Conservation (phyloP, 2,888 invertebrate species). For the Drosophila meridiana region DNA sequence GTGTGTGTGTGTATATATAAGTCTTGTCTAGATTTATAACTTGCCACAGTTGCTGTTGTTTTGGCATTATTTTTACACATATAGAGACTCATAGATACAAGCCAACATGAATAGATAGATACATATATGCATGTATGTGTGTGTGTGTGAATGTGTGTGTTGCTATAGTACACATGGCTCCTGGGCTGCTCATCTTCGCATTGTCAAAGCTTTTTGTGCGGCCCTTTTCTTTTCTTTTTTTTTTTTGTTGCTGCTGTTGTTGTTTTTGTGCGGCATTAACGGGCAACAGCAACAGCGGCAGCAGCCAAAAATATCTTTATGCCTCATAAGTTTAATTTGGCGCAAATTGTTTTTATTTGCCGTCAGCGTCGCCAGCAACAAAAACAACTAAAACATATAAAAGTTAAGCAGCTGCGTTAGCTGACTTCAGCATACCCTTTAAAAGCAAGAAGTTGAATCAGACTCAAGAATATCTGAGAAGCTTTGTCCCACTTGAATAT, state of each 20-base stretch:
- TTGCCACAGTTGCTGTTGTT: slow-evolving; percentile 68
- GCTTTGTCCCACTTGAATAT: too few relatives aligned
- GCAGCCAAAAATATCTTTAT: slow-evolving; percentile 80
- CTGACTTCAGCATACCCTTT: slow-evolving; percentile 32
- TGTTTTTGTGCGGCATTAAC: slow-evolving; percentile 67
- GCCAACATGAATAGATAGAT: slow-evolving; percentile 20
- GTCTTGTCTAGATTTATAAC: slow-evolving; percentile 77
- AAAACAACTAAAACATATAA: slow-evolving; percentile 48
- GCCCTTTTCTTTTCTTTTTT: slow-evolving; percentile 33
- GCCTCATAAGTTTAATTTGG: slow-evolving; percentile 82
- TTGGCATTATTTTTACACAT: slow-evolving; percentile 59
- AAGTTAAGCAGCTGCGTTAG: slow-evolving; percentile 7
- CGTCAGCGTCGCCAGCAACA: slow-evolving; percentile 65
- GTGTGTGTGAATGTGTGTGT: slow-evolving; percentile 47
- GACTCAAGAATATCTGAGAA: not conserved
- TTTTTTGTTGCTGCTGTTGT: slow-evolving; percentile 19
- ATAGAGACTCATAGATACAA: slow-evolving; percentile 45
- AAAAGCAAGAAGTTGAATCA: not conserved
- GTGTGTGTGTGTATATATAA: slow-evolving; percentile 33
- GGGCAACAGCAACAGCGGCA: slow-evolving; percentile 58
- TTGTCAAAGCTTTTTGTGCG: slow-evolving; percentile 71
- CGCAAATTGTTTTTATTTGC: slow-evolving; percentile 81
- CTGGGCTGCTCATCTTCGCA: slow-evolving; percentile 66
- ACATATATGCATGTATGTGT: slow-evolving; percentile 37
- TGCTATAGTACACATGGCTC: slow-evolving; percentile 58